Evolutionary conservation across 2,888 invertebrate genomes (phyloP).

Genomic region (Hetaerina titia): DNA sequence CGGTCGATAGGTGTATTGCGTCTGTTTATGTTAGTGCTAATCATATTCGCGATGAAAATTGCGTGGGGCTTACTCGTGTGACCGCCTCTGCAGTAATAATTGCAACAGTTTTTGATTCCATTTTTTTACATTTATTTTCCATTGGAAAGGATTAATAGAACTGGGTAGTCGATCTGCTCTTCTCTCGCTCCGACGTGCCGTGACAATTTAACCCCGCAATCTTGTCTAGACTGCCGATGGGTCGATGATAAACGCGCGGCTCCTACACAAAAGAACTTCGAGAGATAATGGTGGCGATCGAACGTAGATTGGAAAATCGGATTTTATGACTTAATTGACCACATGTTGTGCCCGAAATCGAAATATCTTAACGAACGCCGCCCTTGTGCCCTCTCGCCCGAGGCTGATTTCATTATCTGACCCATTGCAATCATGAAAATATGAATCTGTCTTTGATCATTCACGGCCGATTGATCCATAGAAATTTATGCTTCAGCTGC

Average conservation of each 20-base stretch:
- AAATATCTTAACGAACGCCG: background rate
- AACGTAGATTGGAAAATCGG: background rate
- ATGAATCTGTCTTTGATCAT: background rate
- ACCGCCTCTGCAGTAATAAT: background rate
- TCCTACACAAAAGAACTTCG: background rate
- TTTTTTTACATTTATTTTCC: background rate
- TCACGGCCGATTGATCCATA: background rate
- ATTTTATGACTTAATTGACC: constrained; percentile 3
- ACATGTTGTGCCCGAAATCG: background rate
- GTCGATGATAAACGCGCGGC: background rate
- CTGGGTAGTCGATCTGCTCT: background rate
- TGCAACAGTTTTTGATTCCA: background rate
- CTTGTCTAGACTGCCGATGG: background rate
- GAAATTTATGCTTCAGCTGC: background rate
- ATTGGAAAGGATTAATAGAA: background rate
- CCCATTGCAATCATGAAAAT: background rate
- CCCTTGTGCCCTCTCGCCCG: background rate
- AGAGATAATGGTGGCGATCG: background rate
- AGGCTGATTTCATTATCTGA: background rate
- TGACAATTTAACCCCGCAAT: background rate
- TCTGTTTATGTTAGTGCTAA: background rate
- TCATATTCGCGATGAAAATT: background rate
- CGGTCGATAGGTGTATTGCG: no score
- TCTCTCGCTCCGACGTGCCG: background rate
- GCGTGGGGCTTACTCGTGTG: background rate